These are phyloP conservation scores for Alosa alosa DNA, from an alignment of 2,113 vertebrate genomes.

Conservation along the genomic window DNA sequence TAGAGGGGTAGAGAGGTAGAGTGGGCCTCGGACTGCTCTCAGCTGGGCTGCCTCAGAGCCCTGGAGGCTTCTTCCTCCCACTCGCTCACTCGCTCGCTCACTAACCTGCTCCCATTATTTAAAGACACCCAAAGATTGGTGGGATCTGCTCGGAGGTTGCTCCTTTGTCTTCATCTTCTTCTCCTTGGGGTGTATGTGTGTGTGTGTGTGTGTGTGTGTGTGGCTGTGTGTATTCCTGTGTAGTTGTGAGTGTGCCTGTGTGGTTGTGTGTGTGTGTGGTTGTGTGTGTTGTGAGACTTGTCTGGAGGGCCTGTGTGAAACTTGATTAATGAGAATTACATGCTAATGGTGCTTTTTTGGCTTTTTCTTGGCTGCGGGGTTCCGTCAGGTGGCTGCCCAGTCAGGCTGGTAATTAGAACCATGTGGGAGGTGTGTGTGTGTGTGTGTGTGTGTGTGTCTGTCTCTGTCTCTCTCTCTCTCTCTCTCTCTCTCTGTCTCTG, in stretches of 20 bases:
- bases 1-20: no score
- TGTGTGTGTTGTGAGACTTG: constrained; percentile 18
- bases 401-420: constrained; percentile 54
- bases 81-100: not conserved
- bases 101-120: not conserved
- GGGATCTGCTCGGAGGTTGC: not conserved
- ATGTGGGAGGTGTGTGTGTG: constrained; percentile 47
- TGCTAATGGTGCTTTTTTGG: constrained; percentile 45
- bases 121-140: not conserved
- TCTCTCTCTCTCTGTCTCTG: not conserved
- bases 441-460: not conserved
- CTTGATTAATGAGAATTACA: constrained; percentile 44
- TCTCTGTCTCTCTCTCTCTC: not conserved
- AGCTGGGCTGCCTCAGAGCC: not conserved
- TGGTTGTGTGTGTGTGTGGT: not conserved
- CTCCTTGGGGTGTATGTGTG: not conserved
- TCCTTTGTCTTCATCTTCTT: not conserved
- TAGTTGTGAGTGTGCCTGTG: not conserved
- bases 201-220: not conserved
- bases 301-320: constrained; percentile 22
- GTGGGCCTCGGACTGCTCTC: not conserved
- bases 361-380: constrained; percentile 46
- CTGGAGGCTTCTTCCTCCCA: not conserved
- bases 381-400: constrained; percentile 57
- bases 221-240: not conserved